Conservation (phyloP, 2,113 vertebrate species). For the Lagopus muta region DNA sequence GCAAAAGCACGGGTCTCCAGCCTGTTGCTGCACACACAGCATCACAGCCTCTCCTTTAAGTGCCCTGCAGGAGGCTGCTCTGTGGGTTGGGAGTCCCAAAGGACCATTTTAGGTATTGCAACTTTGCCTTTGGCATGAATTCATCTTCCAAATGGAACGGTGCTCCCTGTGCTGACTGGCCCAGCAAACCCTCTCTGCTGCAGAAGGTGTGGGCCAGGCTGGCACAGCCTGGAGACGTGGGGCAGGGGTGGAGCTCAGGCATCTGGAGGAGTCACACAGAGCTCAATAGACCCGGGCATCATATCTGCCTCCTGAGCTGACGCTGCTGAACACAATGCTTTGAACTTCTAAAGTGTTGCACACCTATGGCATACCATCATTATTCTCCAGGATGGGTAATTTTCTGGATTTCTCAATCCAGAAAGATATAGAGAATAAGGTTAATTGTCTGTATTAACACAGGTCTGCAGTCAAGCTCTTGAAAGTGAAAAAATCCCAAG, state of each 20-base stretch:
- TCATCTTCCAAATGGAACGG: neutral
- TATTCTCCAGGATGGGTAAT: neutral
- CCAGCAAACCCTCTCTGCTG: neutral
- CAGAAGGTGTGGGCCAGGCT: neutral
- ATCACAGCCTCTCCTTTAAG: neutral
- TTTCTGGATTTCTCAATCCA: neutral
- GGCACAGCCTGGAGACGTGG: neutral
- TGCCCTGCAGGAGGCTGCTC: neutral
- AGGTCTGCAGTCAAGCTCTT: neutral
- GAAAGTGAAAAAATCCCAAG: too few relatives aligned
- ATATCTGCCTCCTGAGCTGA: neutral
- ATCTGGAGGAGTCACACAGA: neutral
- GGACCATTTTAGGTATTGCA: neutral
- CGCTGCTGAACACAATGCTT: neutral
- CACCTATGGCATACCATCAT: neutral
- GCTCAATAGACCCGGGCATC: neutral
- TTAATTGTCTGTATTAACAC: neutral
- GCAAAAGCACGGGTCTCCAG: too few relatives aligned
- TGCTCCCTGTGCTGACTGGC: fast-evolving
- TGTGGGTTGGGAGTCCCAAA: neutral
- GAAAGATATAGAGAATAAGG: neutral
- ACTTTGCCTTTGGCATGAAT: neutral
- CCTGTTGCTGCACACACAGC: too few relatives aligned
- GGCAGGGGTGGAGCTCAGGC: neutral
- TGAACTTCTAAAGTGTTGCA: neutral